Conservation (phyloP, 2,888 invertebrate species). For the Cacoxenus indagator region DNA sequence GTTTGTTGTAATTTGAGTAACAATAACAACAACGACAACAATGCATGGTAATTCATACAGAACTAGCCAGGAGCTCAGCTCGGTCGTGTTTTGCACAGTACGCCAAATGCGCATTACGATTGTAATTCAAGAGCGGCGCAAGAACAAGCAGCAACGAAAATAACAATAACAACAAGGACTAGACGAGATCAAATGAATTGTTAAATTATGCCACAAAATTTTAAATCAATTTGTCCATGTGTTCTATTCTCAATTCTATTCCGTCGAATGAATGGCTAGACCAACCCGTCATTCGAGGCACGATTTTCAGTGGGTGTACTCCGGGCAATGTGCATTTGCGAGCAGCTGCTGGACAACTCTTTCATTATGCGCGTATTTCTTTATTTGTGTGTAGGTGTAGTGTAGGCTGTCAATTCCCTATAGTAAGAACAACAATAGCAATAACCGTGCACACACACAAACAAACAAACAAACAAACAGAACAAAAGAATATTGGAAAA, state of each 20-base stretch:
- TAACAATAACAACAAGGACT: slow-evolving; percentile 30
- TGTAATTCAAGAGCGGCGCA: slow-evolving; percentile 30
- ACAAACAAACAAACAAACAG: too few relatives aligned
- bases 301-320: too few relatives aligned
- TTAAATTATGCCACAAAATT: slow-evolving; percentile 64
- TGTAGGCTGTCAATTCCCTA: not conserved
- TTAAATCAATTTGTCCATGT: slow-evolving; percentile 67
- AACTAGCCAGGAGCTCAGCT: not conserved
- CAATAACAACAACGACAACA: slow-evolving; percentile 8
- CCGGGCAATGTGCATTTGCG: slow-evolving; percentile 1
- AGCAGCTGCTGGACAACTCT: not conserved
- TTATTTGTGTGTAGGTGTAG: not conserved
- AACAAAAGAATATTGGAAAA: too few relatives aligned
- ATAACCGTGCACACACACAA: too few relatives aligned
- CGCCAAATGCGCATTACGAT: slow-evolving; percentile 4
- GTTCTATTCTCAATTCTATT: slow-evolving; percentile 29
- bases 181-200: slow-evolving; percentile 55
- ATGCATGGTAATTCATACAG: not conserved
- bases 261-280: not conserved
- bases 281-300: too few relatives aligned
- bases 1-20: slow-evolving; percentile 43
- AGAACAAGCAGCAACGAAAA: slow-evolving; percentile 32
- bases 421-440: too few relatives aligned
- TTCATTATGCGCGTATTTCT: not conserved
- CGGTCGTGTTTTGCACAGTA: too few relatives aligned